phyloP scores from a whole-genome alignment of 2,113 vertebrate species.

The Poeciliopsis turrubarensis region DNA sequence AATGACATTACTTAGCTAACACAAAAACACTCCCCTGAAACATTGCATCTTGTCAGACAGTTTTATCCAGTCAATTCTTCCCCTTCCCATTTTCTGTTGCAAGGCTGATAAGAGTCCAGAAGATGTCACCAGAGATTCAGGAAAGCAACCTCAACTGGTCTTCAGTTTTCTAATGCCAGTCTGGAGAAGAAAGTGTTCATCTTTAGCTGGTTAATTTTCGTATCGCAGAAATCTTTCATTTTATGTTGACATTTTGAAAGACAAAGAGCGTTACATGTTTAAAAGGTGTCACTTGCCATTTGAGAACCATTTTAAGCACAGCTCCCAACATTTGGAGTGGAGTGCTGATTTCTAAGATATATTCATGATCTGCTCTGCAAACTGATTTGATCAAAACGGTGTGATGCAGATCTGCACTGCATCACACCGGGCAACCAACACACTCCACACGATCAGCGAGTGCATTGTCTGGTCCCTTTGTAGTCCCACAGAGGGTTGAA shows the following conservation, averaged over 20 bases:
- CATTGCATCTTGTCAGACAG: too few species aligned
- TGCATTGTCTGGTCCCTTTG: constrained; percentile 21
- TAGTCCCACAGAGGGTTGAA: constrained; percentile 42
- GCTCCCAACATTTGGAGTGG: too few species aligned
- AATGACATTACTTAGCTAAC: too few species aligned
- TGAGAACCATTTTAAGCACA: neutral
- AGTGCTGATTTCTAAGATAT: neutral
- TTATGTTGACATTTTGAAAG: neutral
- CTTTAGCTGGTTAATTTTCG: neutral
- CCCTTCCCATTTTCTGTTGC: neutral
- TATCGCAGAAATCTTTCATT: neutral
- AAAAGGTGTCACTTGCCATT: neutral
- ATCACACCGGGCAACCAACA: neutral
- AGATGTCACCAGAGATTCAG: constrained; percentile 53
- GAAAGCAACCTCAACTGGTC: neutral
- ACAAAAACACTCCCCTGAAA: too few species aligned
- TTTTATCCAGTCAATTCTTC: too few species aligned
- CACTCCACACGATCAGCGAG: constrained; percentile 14
- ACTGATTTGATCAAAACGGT: neutral
- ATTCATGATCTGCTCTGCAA: neutral
- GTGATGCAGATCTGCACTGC: constrained; percentile 1
- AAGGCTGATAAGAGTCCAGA: constrained; percentile 23
- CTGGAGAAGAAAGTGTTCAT: too few species aligned
- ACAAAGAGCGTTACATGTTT: neutral
- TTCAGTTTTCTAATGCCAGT: neutral